A percentile compares a stretch with the other conserved stretches of the same genome.
These are phyloP conservation scores for Sepiola atlantica DNA, from an alignment of 2,888 invertebrate genomes.

Conservation along the genomic window DNA sequence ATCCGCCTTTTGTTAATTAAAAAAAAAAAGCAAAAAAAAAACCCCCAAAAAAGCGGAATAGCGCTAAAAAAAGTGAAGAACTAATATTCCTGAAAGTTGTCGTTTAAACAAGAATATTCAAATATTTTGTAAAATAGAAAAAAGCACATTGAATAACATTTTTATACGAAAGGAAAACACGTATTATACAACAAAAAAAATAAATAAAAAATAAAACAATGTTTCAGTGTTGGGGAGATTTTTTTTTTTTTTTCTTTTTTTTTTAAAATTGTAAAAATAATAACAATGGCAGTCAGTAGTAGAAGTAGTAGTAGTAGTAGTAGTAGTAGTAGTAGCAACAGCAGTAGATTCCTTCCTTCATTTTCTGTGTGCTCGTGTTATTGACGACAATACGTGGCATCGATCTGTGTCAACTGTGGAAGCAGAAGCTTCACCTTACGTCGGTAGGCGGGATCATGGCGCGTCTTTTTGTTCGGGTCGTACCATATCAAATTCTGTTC, in stretches of 20 bases:
- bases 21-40: too few relatives aligned
- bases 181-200: background rate
- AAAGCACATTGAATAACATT: too few relatives aligned
- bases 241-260: too few relatives aligned
- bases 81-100: too few relatives aligned
- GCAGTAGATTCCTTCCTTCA: background rate
- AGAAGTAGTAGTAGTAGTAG: too few relatives aligned
- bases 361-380: background rate
- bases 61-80: too few relatives aligned
- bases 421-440: constrained; percentile 91
- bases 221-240: background rate
- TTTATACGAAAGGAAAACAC: too few relatives aligned
- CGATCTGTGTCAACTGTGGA: constrained; percentile 92
- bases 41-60: too few relatives aligned
- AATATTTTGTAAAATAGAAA: too few relatives aligned
- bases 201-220: background rate
- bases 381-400: constrained; percentile 82
- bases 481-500: constrained; percentile 89
- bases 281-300: background rate
- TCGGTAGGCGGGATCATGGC: constrained; percentile 87
- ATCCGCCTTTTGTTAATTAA: too few relatives aligned
- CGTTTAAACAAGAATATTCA: too few relatives aligned
- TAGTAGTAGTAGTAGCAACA: background rate
- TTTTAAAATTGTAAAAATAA: background rate
- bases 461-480: constrained; percentile 74